Conservation (phyloP, 2,888 invertebrate species). For the Cheilosia pagana region DNA sequence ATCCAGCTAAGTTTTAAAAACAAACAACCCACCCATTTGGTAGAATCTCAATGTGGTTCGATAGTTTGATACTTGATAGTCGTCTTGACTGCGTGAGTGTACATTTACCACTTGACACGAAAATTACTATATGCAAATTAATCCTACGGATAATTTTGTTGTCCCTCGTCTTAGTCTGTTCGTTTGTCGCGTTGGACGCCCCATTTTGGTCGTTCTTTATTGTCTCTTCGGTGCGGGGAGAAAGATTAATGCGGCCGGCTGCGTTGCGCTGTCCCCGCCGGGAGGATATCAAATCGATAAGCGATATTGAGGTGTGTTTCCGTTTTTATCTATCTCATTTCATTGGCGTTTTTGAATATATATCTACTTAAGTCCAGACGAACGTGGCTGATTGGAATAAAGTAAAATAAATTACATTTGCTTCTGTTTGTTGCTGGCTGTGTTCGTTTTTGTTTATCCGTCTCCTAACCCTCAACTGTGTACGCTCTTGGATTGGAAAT, state of each 20-base stretch:
- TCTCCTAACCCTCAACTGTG: background rate
- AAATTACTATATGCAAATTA: conserved; percentile 72
- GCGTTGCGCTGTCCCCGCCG: background rate
- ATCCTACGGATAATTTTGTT: conserved; percentile 51
- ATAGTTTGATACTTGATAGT: too few relatives aligned
- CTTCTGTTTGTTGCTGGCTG: conserved; percentile 22
- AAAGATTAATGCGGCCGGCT: conserved; percentile 40
- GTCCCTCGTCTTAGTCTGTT: background rate
- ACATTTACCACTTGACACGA: conserved; percentile 65
- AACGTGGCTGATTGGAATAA: conserved; percentile 57
- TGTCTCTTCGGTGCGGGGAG: conserved; percentile 1
- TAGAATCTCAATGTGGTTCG: conserved; percentile 4
- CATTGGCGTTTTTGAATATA: conserved; percentile 47
- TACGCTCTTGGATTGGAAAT: conserved; percentile 3
- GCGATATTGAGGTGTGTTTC: conserved; percentile 71
- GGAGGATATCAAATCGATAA: conserved; percentile 53
- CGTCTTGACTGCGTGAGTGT: background rate
- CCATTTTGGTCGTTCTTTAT: conserved; percentile 1
- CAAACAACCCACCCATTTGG: conserved; percentile 1
- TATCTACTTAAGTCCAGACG: conserved; percentile 54
- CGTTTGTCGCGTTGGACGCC: conserved; percentile 7
- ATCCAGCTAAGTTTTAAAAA: conserved; percentile 20
- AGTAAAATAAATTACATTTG: conserved; percentile 64
- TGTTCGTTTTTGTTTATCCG: background rate
- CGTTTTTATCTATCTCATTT: conserved; percentile 42